Conservation (phyloP, 2,113 vertebrate species). For the Myanophis thanlyinensis region DNA sequence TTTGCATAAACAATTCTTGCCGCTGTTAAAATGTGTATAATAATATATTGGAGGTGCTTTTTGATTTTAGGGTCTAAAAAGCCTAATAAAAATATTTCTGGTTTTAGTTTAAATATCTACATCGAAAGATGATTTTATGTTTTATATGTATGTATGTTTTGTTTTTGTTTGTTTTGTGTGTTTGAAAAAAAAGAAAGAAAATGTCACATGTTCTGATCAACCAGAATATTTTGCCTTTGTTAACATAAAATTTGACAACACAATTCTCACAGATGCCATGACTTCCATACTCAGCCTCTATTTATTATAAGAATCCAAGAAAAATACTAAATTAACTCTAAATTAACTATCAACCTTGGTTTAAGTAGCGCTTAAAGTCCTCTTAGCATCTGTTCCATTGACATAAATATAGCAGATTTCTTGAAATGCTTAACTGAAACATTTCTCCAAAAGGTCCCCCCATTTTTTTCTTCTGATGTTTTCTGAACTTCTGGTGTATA, state of each 20-base stretch:
- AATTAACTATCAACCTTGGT: not conserved
- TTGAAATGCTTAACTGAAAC: not conserved
- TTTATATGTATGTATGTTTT: no score
- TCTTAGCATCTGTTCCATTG: not conserved
- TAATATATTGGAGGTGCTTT: no score
- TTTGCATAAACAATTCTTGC: no score
- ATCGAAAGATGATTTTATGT: no score
- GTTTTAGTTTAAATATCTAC: no score
- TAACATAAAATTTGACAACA: not conserved
- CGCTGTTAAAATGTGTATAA: no score
- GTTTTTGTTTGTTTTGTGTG: no score
- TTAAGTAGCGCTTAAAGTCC: not conserved
- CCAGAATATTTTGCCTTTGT: not conserved
- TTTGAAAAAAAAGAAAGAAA: no score
- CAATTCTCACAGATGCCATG: not conserved
- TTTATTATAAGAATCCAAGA: not conserved
- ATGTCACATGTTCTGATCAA: not conserved
- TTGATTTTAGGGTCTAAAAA: no score
- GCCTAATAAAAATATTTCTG: no score
- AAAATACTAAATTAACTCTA: not conserved
- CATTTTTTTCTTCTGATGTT: not conserved
- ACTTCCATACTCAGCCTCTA: not conserved
- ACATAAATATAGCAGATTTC: not conserved
- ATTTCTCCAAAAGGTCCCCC: not conserved
- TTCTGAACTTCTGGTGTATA: not conserved